Base-by-base conservation (phyloP, 2,888 invertebrate genomes). In the Alviniconcha strummeri region DNA sequence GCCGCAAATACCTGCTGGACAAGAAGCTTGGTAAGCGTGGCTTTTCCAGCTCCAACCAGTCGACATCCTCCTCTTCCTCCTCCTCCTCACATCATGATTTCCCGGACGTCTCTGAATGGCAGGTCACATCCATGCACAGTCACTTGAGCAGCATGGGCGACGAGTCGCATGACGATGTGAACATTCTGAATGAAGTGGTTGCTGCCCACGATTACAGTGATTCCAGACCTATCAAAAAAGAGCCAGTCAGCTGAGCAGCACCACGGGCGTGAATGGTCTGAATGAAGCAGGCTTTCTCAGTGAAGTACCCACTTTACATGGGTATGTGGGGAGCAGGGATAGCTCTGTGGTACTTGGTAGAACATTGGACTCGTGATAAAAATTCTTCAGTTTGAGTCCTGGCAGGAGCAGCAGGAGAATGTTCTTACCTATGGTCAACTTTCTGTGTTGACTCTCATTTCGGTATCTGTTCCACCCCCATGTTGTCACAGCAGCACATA, bases 1-100 rank as follows among this genome's bases (percentile, higher is more conserved):
- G 88, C 52, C 85, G 88, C 55, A 88, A 88, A 60, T 88, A 88
- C 54, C 84, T 88, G 15, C 76, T 86, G 52, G 88, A 88, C 74
- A 87, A 86, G 75, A 86, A 84, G 72, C 76, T 84, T 8, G 88
- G 88, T 0, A 87, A 86, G 64, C 71, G 82, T 74, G 76, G 72
- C 52, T 57, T 82, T 5, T 19, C 76, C 19, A 15, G 60, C 55
- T 77, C 77, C 52, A 17, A 71, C 78, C 60, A 60, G 15, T 78
- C 64, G 15, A 15, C 52, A 13, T 60, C 78, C 7, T 57, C 77
- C 6, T 75, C 75, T 3, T 77, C 76, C n/a, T 52, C 74, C 8
- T 72, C 74, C 74, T 78, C 78, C 5, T 74, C 72, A 4, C 57
- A 56, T 3, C n/a, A 19, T 54, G 78, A 78, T 36, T 52, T 78